phyloP scores from a whole-genome alignment of 2,113 vertebrate genomes.

The Lates calcarifer region DNA sequence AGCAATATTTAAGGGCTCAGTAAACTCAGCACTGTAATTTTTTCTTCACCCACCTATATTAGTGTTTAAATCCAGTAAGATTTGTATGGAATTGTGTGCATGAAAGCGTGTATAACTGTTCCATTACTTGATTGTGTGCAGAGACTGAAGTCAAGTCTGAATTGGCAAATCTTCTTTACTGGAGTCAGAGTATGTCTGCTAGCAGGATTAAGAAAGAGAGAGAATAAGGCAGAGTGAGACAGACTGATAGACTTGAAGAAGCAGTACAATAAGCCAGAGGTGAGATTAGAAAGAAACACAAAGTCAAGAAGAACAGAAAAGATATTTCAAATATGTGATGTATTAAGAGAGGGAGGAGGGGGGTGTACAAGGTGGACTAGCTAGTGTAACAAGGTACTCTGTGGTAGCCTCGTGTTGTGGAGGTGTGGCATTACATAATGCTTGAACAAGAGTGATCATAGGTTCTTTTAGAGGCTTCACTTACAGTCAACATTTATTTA shows the following conservation, averaged over 20 bases:
- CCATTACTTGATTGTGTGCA: conserved; percentile 88
- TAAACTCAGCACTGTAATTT: conserved; percentile 41
- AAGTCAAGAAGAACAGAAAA: conserved; percentile 22
- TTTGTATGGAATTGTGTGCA: conserved; percentile 63
- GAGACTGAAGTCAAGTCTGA: conserved; percentile 88
- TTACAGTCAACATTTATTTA: background rate
- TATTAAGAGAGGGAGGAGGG: conserved; percentile 24
- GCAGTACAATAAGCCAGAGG: conserved; percentile 34
- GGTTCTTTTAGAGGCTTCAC: background rate
- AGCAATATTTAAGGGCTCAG: conserved; percentile 2
- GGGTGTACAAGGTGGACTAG: background rate
- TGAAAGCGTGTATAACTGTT: conserved; percentile 78
- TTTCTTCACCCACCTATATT: background rate
- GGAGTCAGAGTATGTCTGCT: conserved; percentile 86
- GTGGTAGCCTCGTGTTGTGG: conserved; percentile 63
- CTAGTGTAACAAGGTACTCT: conserved; percentile 27
- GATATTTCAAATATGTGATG: conserved; percentile 69
- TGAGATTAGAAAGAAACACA: conserved; percentile 40
- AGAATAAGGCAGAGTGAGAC: conserved; percentile 9
- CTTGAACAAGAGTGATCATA: background rate
- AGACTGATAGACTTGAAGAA: conserved; percentile 18
- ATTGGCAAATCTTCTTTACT: conserved; percentile 88
- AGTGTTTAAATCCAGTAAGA: conserved; percentile 35
- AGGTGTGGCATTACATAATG: conserved; percentile 51
- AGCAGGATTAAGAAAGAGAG: conserved; percentile 82